These are phyloP conservation scores for Conops quadrifasciatus DNA, from an alignment of 2,888 invertebrate species.

Conservation along the genomic window DNA sequence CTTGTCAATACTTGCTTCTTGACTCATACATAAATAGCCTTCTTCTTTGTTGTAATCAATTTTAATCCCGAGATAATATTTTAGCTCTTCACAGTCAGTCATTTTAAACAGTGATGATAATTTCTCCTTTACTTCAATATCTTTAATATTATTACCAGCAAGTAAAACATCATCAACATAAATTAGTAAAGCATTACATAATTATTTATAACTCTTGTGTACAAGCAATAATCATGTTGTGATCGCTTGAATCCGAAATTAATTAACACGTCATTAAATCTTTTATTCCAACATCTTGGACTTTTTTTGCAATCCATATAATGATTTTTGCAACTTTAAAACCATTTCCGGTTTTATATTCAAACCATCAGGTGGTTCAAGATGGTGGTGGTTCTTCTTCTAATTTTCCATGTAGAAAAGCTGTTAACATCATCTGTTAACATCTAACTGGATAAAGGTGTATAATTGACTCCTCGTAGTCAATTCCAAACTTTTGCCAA, in stretches of 20 bases:
- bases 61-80: no score
- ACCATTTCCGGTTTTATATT: background rate
- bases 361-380: background rate
- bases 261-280: background rate
- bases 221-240: background rate
- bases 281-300: no score
- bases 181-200: no score
- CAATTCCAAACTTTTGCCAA: no score
- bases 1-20: conserved; percentile 24
- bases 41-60: no score
- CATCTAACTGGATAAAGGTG: background rate
- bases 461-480: background rate
- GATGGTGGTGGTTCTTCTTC: background rate
- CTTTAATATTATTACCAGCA: no score
- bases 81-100: no score
- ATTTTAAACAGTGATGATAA: no score
- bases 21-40: conserved; percentile 25
- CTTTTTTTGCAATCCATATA: background rate
- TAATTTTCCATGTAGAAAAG: background rate
- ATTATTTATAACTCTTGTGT: no score
- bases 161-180: no score
- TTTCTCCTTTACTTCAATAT: no score
- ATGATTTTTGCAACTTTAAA: background rate
- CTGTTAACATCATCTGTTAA: no score
- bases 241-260: background rate